These are phyloP conservation scores for Tricholauxania praeusta DNA, from an alignment of 2,888 invertebrate genomes.

Conservation along the genomic window DNA sequence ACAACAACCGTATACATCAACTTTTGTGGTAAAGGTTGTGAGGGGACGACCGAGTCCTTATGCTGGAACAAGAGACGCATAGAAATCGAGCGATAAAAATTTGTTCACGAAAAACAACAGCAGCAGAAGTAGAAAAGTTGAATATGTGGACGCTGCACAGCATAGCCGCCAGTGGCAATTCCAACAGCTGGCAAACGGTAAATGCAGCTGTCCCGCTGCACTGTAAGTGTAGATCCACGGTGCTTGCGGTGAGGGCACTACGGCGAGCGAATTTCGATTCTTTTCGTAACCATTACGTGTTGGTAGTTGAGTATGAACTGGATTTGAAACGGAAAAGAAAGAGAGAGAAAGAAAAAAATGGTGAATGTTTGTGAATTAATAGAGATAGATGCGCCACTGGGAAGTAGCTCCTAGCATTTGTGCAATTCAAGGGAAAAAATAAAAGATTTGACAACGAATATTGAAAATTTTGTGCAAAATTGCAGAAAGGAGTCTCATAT, in stretches of 20 bases:
- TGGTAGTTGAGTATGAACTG: conserved; percentile 64
- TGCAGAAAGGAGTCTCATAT: conserved; percentile 20
- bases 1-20: conserved; percentile 13
- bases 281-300: conserved; percentile 62
- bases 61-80: conserved; percentile 20
- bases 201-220: conserved; percentile 47
- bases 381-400: conserved; percentile 19
- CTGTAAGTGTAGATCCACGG: conserved; percentile 61
- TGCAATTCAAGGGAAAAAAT: conserved; percentile 9
- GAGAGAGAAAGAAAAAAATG: conserved; percentile 9
- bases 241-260: conserved; percentile 62
- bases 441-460: conserved; percentile 27
- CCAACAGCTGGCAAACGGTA: conserved; percentile 35
- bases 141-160: conserved; percentile 38
- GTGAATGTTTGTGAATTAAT: conserved; percentile 16
- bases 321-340: conserved; percentile 21
- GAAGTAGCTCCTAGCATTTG: not conserved
- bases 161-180: conserved; percentile 31
- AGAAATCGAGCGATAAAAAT: conserved; percentile 52
- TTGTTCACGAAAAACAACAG: conserved; percentile 47
- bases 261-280: conserved; percentile 58
- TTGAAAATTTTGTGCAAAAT: conserved; percentile 38
- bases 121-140: conserved; percentile 25
- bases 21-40: not conserved
- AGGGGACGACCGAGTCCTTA: conserved; percentile 6